phyloP scores from a whole-genome alignment of 2,113 vertebrate species.

The Todiramphus chloris region DNA sequence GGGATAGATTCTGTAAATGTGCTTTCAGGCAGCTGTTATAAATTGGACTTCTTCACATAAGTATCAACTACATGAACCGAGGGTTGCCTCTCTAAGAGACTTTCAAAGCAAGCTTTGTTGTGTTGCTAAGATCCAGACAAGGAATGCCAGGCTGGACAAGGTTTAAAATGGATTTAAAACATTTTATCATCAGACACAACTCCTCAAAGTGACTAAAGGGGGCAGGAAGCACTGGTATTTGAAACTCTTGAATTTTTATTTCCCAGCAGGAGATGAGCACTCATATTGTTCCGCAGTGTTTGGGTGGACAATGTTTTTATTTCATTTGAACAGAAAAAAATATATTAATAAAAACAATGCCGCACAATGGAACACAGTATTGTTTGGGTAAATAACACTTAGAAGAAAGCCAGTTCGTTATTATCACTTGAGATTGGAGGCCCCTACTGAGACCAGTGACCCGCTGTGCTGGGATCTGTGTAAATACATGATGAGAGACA shows the following conservation, averaged over 20 bases:
- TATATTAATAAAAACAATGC: constrained; percentile 30
- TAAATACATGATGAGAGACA: constrained; percentile 40
- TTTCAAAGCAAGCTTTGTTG: constrained; percentile 53
- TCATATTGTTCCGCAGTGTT: not conserved
- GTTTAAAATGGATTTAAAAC: constrained; percentile 55
- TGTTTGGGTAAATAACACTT: constrained; percentile 44
- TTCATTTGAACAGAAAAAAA: constrained; percentile 14
- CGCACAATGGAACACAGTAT: not conserved
- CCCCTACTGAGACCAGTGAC: constrained; percentile 15
- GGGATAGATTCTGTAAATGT: not conserved
- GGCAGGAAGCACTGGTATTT: constrained; percentile 42
- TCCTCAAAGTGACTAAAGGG: constrained; percentile 23
- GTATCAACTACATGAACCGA: not conserved
- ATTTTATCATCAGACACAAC: constrained; percentile 42
- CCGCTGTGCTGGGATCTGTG: constrained; percentile 15
- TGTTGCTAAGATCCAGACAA: constrained; percentile 53
- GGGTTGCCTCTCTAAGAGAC: not conserved
- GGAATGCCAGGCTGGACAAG: constrained; percentile 40
- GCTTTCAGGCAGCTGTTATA: not conserved
- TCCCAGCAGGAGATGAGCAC: constrained; percentile 29
- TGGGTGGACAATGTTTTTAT: constrained; percentile 40
- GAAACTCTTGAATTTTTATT: constrained; percentile 47
- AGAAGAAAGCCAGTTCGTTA: constrained; percentile 48
- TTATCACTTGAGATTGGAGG: constrained; percentile 42
- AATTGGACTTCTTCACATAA: not conserved